phyloP scores from a whole-genome alignment of 2,888 invertebrate species.

The Latheticus oryzae region DNA sequence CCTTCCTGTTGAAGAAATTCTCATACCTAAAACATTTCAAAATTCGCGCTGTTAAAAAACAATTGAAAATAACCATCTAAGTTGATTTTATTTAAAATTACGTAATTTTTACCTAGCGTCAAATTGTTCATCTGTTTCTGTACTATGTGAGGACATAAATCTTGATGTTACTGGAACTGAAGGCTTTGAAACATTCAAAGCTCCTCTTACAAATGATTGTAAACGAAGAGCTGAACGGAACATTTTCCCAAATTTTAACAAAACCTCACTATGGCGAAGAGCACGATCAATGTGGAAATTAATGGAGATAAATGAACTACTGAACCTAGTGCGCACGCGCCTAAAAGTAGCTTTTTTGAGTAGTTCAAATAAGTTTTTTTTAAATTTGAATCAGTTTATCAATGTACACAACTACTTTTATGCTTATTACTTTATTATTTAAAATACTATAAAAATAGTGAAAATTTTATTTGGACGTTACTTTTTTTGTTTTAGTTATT shows the following conservation, averaged over 20 bases:
- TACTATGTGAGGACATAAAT: conserved; percentile 63
- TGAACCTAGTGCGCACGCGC: conserved; percentile 3
- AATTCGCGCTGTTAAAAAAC: conserved; percentile 14
- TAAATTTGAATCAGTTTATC: too few relatives aligned
- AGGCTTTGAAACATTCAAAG: conserved; percentile 53
- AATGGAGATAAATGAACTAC: conserved; percentile 19
- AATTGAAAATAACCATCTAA: too few relatives aligned
- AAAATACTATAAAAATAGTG: too few relatives aligned
- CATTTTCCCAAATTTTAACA: conserved; percentile 61
- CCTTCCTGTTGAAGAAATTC: conserved; percentile 84
- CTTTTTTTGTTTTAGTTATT: too few relatives aligned
- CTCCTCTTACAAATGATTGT: conserved; percentile 61
- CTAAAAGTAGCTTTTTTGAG: not conserved
- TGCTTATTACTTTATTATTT: too few relatives aligned
- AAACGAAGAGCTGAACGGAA: conserved; percentile 67
- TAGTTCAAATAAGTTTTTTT: not conserved
- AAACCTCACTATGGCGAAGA: conserved; percentile 25
- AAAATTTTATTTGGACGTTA: too few relatives aligned
- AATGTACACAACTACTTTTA: too few relatives aligned
- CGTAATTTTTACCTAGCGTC: conserved; percentile 72
- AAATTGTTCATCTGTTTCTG: conserved; percentile 87
- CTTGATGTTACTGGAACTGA: conserved; percentile 46
- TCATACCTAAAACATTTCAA: conserved; percentile 72
- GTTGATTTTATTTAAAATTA: conserved; percentile 38
- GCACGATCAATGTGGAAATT: conserved; percentile 6